phyloP scores from a whole-genome alignment of 1,140 invertebrate genomes.

The Drosophila sp. region DNA sequence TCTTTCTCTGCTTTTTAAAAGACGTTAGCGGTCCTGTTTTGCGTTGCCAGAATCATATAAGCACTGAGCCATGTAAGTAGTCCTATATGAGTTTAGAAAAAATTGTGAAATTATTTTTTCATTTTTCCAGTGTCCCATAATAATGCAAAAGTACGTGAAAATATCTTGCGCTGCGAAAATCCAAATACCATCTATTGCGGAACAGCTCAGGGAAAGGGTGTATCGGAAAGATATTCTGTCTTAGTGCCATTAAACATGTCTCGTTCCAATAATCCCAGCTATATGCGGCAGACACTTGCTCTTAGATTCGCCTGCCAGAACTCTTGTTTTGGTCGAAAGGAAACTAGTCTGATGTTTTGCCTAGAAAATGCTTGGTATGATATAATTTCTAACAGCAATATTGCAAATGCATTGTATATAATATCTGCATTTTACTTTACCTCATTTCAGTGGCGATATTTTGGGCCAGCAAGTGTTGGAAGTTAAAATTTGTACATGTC shows the following conservation, averaged over 20 bases:
- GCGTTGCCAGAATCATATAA: slow-evolving; percentile 78
- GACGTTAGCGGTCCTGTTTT: slow-evolving; percentile 74
- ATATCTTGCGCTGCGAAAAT: slow-evolving; percentile 72
- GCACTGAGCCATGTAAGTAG: slow-evolving; percentile 60
- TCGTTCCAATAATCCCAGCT: slow-evolving; percentile 37
- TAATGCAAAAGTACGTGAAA: slow-evolving; percentile 47
- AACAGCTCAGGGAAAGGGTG: slow-evolving; percentile 65
- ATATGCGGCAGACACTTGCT: slow-evolving; percentile 66
- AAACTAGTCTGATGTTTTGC: slow-evolving; percentile 70
- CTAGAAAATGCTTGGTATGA: slow-evolving; percentile 65
- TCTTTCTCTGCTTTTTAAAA: slow-evolving; percentile 68
- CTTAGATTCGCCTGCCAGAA: slow-evolving; percentile 77
- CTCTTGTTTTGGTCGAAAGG: slow-evolving; percentile 75
- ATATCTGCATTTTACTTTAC: neutral
- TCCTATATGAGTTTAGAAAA: neutral
- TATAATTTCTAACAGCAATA: neutral
- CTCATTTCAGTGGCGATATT: slow-evolving; percentile 68
- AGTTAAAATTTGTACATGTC: slow-evolving; percentile 76
- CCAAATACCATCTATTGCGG: slow-evolving; percentile 66
- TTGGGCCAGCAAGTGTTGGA: slow-evolving; percentile 66
- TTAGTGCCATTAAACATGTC: slow-evolving; percentile 67
- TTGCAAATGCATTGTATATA: neutral
- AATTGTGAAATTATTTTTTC: neutral
- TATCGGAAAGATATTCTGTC: slow-evolving; percentile 73
- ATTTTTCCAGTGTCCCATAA: slow-evolving; percentile 26